Conservation (phyloP, 1,140 invertebrate species). For the Rhynchophorus ferrugineus region DNA sequence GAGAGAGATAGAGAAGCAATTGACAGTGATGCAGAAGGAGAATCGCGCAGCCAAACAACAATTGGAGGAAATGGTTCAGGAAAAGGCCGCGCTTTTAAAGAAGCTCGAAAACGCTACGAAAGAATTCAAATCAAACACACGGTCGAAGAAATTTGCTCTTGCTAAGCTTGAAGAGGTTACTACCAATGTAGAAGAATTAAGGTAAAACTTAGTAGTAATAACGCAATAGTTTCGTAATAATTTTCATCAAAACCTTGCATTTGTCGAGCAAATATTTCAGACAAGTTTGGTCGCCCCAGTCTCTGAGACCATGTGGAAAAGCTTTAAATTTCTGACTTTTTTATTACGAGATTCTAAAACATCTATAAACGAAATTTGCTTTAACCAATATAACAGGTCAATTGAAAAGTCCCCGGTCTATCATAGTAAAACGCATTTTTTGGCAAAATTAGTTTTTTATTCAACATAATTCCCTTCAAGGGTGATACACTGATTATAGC, state of each 20-base stretch:
- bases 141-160: conserved; percentile 28
- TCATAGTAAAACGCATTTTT: no score
- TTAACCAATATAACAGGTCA: no score
- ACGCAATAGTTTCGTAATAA: neutral
- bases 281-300: no score
- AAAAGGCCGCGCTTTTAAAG: conserved; percentile 23
- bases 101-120: conserved; percentile 30
- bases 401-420: no score
- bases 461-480: no score
- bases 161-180: conserved; percentile 29
- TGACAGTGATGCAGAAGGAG: conserved; percentile 24
- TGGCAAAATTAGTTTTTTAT: no score
- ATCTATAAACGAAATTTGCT: no score
- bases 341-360: no score
- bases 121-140: conserved; percentile 28
- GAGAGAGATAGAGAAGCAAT: conserved; percentile 25
- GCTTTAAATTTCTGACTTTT: no score
- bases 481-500: no score
- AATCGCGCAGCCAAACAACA: conserved; percentile 29
- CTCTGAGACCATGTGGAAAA: no score
- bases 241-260: neutral
- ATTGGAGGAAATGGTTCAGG: conserved; percentile 29
- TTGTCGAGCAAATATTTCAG: no score
- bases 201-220: conserved; percentile 5
- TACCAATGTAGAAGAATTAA: conserved; percentile 22